A percentile compares a stretch with the other conserved stretches of the same genome.
Evolutionary conservation across 92 coral and sea anemone species (phyloP).

Genomic region (Siderastrea radians): DNA sequence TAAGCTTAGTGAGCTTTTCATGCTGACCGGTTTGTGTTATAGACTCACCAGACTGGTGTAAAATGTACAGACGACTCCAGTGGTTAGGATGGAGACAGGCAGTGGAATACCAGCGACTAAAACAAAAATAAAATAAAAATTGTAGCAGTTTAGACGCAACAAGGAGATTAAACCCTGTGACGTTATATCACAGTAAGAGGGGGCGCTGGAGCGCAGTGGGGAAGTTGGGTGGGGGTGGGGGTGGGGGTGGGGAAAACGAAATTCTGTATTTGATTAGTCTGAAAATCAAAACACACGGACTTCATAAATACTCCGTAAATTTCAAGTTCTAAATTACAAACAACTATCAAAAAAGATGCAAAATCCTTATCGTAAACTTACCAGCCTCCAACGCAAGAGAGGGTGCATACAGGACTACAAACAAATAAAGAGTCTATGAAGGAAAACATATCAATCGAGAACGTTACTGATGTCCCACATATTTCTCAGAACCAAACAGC

Average conservation of each 20-base stretch:
- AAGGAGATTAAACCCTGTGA: neutral
- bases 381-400: constrained; percentile 92
- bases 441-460: constrained; percentile 3
- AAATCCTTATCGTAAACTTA: constrained; percentile 24
- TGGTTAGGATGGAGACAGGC: constrained; percentile 78
- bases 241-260: too few relatives aligned
- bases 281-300: neutral
- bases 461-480: neutral
- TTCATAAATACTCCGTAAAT: neutral
- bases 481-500: neutral
- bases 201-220: too few relatives aligned
- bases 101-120: constrained; percentile 89
- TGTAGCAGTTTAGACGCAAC: neutral
- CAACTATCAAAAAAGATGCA: neutral
- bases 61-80: constrained; percentile 84
- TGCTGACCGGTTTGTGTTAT: neutral
- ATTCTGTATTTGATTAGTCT: too few relatives aligned
- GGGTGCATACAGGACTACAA: constrained; percentile 87
- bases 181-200: neutral
- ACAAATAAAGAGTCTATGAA: constrained; percentile 79
- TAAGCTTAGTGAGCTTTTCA: too few relatives aligned
- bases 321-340: too few relatives aligned
- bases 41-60: constrained; percentile 88
- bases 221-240: too few relatives aligned
- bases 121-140: neutral